Base-by-base conservation (phyloP, 1,140 invertebrate genomes). In the Lutraria rhynchaena region DNA sequence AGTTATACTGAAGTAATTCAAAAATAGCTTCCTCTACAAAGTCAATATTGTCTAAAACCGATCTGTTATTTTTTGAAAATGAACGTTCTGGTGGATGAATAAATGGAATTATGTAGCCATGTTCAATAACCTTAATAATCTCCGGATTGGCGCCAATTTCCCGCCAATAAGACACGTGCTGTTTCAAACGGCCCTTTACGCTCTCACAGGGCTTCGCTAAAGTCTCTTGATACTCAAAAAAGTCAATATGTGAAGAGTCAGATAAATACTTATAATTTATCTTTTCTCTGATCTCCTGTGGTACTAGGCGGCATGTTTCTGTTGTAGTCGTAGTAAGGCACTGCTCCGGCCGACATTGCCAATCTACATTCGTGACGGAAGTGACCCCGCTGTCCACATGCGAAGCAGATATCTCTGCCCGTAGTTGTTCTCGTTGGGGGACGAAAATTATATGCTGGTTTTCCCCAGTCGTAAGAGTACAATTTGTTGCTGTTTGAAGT, bases 11-110 rank as follows among this genome's bases (percentile, higher is more conserved):
- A 7, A 70, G 67, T 24, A 70, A 24, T 17, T 70, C 67, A 27
- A 2, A 24, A 7, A 70, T 15, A 29, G 67, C 24, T 51, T 70
- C 7, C n/a, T 51, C 9, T 3, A 70, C 67, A 70, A 70, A 70
- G 29, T 70, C 44, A 19, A 70, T 51, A 53, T 70, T 70, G 29
- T 51, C 41, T 9, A 70, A 49, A n/a, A n/a, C n/a, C n/a, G n/a
- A n/a, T n/a, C n/a, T n/a, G n/a, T n/a, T n/a, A n/a, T n/a, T n/a
- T n/a, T 37, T 31, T 29, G 15, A 58, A 31, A 58, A 3, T 15
- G 57, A 58, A 58, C 57, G 57, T n/a, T 3, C 7, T 15, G 57
- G 57, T 15, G 29, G 13, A 58, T 58, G 29, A 13, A 58, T 58
- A 11, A 58, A 58, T n/a, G n/a, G n/a, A n/a, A n/a, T n/a, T n/a